Evolutionary conservation across 2,888 invertebrate genomes (phyloP), one percentile per base, ranked within the genome.

Genomic region (Colletes collaris): DNA sequence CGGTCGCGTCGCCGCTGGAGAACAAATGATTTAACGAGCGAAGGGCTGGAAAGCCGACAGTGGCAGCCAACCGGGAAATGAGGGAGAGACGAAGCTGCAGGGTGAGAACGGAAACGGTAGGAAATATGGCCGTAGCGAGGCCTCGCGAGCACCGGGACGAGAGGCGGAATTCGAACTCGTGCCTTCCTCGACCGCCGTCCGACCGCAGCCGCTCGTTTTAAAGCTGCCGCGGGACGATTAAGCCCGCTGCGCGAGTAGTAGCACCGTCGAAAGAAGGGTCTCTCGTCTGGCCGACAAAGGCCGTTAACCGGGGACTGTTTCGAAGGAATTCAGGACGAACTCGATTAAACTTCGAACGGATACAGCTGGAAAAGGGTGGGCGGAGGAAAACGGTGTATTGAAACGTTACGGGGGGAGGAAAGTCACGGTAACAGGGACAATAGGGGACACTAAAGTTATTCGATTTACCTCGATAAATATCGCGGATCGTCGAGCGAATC

Each of bases 1-100:
- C 85, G 81, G 76, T 67, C 78, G 67, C 76, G 85, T 46, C 13
- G 73, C 76, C 35, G 86, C 81, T 82, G 82, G 84, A 85, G 89
- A 89, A 90, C 91, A 89, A 90, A 89, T 87, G 90, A 89, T 88
- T 90, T 91, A 91, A 91, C 89, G 89, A 90, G 87, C 82, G 82
- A 86, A 89, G 89, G 88, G 88, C 86, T 88, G 86, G 85, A 89
- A 88, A 85, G 76, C 87, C 86, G 86, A 85, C 86, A 85, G 89
- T 88, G 79, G 84, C 90, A 90, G 89, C 89, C 88, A 88, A 89
- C 87, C 87, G 87, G 73, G 86, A 86, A 87, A 87, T 83, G 83
- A 84, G 79, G 73, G 82, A 71, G 81, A 50, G 75, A 62, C 56
- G 65, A 40, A 40, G 5, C 40, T 40, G 80, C 49, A 63, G 64